Base-by-base conservation (phyloP, 2,888 invertebrate species). In the Apotomis betuletana region DNA sequence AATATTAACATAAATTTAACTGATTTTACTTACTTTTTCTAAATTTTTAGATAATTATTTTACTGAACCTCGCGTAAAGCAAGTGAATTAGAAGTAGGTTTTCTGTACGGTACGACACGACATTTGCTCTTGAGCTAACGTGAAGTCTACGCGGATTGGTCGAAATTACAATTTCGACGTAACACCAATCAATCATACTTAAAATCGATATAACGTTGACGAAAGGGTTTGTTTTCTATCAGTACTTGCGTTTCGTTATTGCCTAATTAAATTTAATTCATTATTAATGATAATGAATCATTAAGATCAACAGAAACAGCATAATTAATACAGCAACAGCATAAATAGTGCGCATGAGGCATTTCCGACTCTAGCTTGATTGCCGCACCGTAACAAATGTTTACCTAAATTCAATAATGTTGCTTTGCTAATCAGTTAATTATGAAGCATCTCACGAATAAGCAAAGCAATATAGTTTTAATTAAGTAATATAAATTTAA, bases 21-120 rank as follows among this genome's bases (percentile, higher is more conserved):
- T 13, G 4, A 41, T 69, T 62, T 72, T 75, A 83, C 81, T 83
- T 74, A 83, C 84, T 78, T 74, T 74, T 78, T 70, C 9, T 3
- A 64, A 75, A 58, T 70, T 79, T 72, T 69, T 65, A 57, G 62
- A 60, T 41, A 41, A 61, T 74, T 73, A 75, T 70, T 65, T 67
- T 67, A 60, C 63, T 38, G 59, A 38, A 62, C 65, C 65, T 52
- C 64, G 70, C 69, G 67, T 74, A 78, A 74, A 78, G 79, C 77
- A 81, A 27, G 27, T 81, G 74, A 63, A 78, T 74, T 63, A 75
- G 65, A 73, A n/a, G 68, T 76, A 67, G 64, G 81, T 80, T 80
- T 74, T 74, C 70, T 55, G 10, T 74, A 13, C 57, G n/a, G n/a
- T n/a, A n/a, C n/a, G n/a, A n/a, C n/a, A n/a, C n/a, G 58, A 15